Percentiles rank a stretch among this genome's conserved stretches.
Evolutionary conservation across 1,140 invertebrate species (phyloP).

Genomic region (Dreissena polymorpha): DNA sequence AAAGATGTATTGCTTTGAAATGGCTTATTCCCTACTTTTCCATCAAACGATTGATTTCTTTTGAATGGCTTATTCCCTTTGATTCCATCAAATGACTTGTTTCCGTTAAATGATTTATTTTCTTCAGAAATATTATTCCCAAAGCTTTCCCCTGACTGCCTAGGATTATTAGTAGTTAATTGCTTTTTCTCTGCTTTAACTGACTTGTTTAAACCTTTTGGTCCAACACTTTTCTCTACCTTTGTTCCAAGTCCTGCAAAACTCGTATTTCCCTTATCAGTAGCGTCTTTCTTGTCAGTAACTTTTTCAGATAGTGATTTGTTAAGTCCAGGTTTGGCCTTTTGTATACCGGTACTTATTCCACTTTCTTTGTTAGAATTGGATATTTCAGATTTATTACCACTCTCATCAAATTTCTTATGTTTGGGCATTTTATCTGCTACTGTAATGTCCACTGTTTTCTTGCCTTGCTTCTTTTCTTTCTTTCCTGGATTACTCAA

Average conservation of each 20-base stretch:
- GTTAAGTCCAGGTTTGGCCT: no score
- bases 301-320: no score
- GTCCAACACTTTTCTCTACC: no score
- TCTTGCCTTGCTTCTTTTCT: constrained; percentile 2
- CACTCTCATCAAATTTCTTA: constrained; percentile 12
- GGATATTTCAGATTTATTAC: neutral
- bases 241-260: no score
- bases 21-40: constrained; percentile 2
- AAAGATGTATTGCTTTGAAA: neutral
- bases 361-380: neutral
- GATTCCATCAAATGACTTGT: neutral
- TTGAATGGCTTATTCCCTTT: neutral
- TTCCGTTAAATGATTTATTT: neutral
- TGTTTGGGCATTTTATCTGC: neutral
- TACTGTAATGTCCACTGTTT: neutral
- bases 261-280: no score
- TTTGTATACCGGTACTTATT: no score
- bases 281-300: no score
- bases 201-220: neutral
- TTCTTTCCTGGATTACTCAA: neutral
- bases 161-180: neutral
- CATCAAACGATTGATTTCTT: neutral
- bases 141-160: no score
- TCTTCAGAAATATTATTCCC: neutral
- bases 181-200: neutral